phyloP scores from a whole-genome alignment of 2,888 invertebrate genomes.

The Choreutis nemorana region DNA sequence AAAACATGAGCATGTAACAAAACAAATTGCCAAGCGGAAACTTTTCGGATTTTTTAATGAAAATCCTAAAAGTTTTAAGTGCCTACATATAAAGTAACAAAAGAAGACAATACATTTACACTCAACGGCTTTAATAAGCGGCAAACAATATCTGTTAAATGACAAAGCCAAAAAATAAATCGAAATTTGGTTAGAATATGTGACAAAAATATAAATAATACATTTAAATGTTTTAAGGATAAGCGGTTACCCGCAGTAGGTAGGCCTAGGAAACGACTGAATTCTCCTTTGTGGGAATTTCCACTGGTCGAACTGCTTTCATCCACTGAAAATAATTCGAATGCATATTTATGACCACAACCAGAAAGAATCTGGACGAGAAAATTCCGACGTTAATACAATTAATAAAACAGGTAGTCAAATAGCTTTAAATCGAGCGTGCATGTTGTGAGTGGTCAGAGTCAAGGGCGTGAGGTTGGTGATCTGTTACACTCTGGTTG shows the following conservation, averaged over 20 bases:
- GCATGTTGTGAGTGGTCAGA: slow-evolving; percentile 22
- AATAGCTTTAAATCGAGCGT: too few relatives aligned
- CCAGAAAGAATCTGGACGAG: too few relatives aligned
- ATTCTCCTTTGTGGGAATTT: slow-evolving; percentile 56
- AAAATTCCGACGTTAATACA: too few relatives aligned
- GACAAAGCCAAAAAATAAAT: background rate
- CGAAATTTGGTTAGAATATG: background rate
- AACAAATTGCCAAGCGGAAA: too few relatives aligned
- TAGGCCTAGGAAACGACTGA: slow-evolving; percentile 74
- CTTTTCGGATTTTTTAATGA: too few relatives aligned
- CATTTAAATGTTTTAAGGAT: slow-evolving; percentile 26
- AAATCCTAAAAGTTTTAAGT: too few relatives aligned
- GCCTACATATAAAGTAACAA: too few relatives aligned
- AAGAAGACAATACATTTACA: too few relatives aligned
- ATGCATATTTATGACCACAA: too few relatives aligned
- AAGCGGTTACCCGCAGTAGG: slow-evolving; percentile 68
- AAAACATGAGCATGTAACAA: too few relatives aligned
- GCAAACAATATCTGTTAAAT: background rate
- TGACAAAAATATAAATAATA: slow-evolving; percentile 20
- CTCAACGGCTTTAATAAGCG: too few relatives aligned
- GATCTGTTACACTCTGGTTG: slow-evolving; percentile 28
- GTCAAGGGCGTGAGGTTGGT: slow-evolving; percentile 37
- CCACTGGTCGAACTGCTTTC: slow-evolving; percentile 53
- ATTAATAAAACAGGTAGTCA: background rate
- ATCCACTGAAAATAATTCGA: slow-evolving; percentile 51